A percentile compares a stretch with the other conserved stretches of the same genome.
These are phyloP conservation scores for Arizona elegans DNA, from an alignment of 2,113 vertebrate species.

Conservation along the genomic window DNA sequence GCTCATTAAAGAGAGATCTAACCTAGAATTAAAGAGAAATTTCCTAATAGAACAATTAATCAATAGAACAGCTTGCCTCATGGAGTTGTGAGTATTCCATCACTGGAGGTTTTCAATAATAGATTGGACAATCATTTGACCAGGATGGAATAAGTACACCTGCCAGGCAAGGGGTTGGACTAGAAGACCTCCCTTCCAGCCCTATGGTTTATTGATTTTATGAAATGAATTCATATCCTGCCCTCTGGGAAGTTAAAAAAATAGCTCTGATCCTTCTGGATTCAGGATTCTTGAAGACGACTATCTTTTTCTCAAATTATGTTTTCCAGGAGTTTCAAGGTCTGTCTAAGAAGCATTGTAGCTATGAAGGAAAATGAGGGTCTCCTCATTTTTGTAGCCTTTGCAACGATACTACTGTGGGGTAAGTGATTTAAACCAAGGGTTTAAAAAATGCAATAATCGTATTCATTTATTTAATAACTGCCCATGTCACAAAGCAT, in stretches of 20 bases:
- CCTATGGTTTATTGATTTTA: too few species aligned
- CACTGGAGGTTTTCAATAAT: too few species aligned
- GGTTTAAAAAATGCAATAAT: not conserved
- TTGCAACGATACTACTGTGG: not conserved
- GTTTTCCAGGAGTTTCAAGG: not conserved
- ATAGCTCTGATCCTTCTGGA: not conserved
- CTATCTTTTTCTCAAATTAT: not conserved
- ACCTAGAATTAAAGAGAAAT: too few species aligned
- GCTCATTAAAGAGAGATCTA: too few species aligned
- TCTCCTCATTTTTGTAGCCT: not conserved
- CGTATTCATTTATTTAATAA: not conserved
- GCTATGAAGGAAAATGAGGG: constrained; percentile 20
- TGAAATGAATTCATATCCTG: not conserved
- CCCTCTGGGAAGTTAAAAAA: not conserved
- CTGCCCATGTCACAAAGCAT: not conserved
- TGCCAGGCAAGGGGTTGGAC: too few species aligned
- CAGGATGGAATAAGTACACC: too few species aligned
- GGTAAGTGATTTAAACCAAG: constrained; percentile 8
- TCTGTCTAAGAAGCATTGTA: not conserved
- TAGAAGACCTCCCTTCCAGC: too few species aligned
- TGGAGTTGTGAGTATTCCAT: too few species aligned
- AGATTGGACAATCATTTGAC: too few species aligned
- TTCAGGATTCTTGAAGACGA: not conserved
- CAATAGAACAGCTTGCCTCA: too few species aligned
- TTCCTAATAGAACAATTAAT: too few species aligned